A percentile compares a stretch with the other conserved stretches of the same genome.
phyloP scores from a whole-genome alignment of 2,113 vertebrate species.

The Lagenorhynchus albirostris region DNA sequence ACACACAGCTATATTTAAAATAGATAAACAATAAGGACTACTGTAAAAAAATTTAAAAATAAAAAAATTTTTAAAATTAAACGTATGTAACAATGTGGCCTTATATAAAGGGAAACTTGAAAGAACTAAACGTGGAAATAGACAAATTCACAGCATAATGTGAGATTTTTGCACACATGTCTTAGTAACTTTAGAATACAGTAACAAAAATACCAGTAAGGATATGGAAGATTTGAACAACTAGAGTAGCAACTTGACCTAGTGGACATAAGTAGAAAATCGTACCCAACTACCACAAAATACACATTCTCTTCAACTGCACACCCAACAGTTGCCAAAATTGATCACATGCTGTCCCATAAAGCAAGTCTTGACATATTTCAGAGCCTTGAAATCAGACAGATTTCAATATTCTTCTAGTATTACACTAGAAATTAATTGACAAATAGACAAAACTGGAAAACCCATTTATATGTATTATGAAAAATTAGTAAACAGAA shows the following conservation, averaged over 20 bases:
- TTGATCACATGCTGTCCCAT: neutral
- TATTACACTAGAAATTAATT: neutral
- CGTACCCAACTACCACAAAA: neutral
- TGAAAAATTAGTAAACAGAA: neutral
- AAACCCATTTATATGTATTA: neutral
- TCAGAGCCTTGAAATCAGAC: neutral
- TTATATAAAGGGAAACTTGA: neutral
- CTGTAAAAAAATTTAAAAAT: neutral
- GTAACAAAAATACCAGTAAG: neutral
- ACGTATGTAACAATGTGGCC: neutral
- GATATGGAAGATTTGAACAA: neutral
- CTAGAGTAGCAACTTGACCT: neutral
- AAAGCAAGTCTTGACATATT: neutral
- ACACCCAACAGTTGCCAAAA: neutral
- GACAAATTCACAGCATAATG: neutral
- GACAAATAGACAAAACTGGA: neutral
- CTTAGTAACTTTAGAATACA: neutral
- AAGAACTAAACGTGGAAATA: neutral
- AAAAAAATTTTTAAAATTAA: neutral
- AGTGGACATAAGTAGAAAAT: neutral
- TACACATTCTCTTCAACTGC: neutral
- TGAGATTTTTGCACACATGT: neutral
- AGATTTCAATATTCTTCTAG: neutral
- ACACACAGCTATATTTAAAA: neutral
- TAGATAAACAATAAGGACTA: neutral